Evolutionary conservation across 2,113 vertebrate genomes (phyloP).

Genomic region (Tautogolabrus adspersus): DNA sequence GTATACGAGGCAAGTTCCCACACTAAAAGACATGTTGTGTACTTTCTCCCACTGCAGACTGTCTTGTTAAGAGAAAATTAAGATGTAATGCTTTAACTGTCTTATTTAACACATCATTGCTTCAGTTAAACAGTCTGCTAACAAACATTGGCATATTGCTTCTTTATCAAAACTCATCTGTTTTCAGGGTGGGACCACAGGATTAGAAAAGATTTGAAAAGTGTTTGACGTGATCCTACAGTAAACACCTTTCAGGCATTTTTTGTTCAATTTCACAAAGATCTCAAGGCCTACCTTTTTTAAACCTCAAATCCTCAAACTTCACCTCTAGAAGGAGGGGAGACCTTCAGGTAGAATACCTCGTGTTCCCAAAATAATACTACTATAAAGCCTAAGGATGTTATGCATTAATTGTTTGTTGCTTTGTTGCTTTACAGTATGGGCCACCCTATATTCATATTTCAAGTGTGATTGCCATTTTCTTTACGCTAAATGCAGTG

Average conservation of each 20-base stretch:
- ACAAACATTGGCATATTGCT: background rate
- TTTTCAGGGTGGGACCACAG: background rate
- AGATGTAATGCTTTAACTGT: background rate
- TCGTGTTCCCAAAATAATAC: too few relatives aligned
- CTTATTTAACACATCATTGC: background rate
- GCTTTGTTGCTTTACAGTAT: background rate
- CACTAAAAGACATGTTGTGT: constrained; percentile 14
- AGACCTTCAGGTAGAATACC: too few relatives aligned
- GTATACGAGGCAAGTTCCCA: background rate
- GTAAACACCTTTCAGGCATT: too few relatives aligned
- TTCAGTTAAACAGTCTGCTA: background rate
- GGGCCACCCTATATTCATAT: constrained; percentile 10
- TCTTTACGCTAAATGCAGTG: background rate
- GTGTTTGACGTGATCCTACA: too few relatives aligned
- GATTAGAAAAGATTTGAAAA: too few relatives aligned
- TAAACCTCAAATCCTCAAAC: too few relatives aligned
- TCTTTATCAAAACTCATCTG: background rate
- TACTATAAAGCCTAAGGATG: too few relatives aligned
- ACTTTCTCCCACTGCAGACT: background rate
- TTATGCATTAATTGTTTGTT: too few relatives aligned
- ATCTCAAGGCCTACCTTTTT: too few relatives aligned
- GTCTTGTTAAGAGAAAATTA: background rate
- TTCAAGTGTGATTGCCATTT: constrained; percentile 22
- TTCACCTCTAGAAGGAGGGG: too few relatives aligned
- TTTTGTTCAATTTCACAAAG: too few relatives aligned